These are phyloP conservation scores for Gryllus longicercus DNA, from an alignment of 2,888 invertebrate species.

Conservation along the genomic window DNA sequence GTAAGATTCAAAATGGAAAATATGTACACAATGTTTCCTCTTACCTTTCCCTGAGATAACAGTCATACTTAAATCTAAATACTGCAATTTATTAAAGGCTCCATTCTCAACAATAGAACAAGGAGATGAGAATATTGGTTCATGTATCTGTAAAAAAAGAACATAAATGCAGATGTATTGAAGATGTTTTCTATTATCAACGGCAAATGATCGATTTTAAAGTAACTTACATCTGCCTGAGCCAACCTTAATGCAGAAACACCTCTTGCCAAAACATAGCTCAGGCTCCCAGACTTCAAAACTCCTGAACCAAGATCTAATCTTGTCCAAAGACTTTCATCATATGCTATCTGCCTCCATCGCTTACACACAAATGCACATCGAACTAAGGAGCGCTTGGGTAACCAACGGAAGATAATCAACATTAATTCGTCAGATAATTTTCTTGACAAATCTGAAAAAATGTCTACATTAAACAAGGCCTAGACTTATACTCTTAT, in stretches of 20 bases:
- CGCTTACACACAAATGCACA: constrained; percentile 72
- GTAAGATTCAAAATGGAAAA: background rate
- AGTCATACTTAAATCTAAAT: constrained; percentile 81
- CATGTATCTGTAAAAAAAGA: constrained; percentile 45
- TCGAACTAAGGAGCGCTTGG: constrained; percentile 68
- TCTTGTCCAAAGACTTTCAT: constrained; percentile 83
- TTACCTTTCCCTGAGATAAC: constrained; percentile 53
- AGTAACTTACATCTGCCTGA: constrained; percentile 65
- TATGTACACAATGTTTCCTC: constrained; percentile 20
- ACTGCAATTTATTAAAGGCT: constrained; percentile 64
- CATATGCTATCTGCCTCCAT: constrained; percentile 74
- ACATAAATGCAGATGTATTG: no score
- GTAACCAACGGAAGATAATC: constrained; percentile 76
- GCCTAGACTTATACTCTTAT: background rate
- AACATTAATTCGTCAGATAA: constrained; percentile 86
- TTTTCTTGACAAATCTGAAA: constrained; percentile 64
- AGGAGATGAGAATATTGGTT: constrained; percentile 52
- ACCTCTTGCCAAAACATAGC: constrained; percentile 71
- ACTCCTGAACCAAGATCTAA: constrained; percentile 73
- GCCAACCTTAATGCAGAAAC: constrained; percentile 74
- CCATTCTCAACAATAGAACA: constrained; percentile 46
- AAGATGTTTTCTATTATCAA: no score
- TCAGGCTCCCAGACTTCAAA: constrained; percentile 65
- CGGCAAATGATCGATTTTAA: no score
- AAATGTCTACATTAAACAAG: constrained; percentile 29